A percentile compares a stretch with the other conserved stretches of the same genome.
phyloP scores from a whole-genome alignment of 2,888 invertebrate species.

The Poecilus cupreus region DNA sequence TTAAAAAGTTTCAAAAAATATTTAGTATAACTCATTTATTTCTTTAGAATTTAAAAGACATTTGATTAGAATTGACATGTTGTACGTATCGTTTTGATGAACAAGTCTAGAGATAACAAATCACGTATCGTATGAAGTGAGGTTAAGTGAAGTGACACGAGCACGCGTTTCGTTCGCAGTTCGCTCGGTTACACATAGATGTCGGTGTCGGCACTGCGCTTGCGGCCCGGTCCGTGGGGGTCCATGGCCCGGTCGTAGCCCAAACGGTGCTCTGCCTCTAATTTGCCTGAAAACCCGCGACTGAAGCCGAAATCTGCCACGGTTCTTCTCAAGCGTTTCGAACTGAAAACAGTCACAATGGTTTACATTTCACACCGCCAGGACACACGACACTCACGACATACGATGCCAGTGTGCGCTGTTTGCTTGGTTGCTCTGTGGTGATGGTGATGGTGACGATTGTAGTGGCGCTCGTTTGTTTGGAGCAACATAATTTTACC shows the following conservation, averaged over 20 bases:
- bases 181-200: constrained; percentile 39
- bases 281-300: constrained; percentile 88
- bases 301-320: constrained; percentile 85
- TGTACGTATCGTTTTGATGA: constrained; percentile 34
- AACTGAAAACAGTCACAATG: constrained; percentile 72
- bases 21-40: constrained; percentile 21
- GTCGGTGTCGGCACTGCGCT: constrained; percentile 73
- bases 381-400: neutral
- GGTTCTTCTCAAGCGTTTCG: constrained; percentile 78
- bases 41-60: constrained; percentile 32
- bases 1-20: constrained; percentile 23
- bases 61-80: constrained; percentile 36
- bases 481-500: too few species aligned
- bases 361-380: constrained; percentile 4
- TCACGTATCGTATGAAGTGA: constrained; percentile 34
- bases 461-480: too few species aligned
- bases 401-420: neutral
- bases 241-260: constrained; percentile 88
- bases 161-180: constrained; percentile 11
- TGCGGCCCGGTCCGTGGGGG: constrained; percentile 89
- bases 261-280: constrained; percentile 90
- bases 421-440: constrained; percentile 15
- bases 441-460: neutral
- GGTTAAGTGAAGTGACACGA: neutral
- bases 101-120: constrained; percentile 6